Percentiles rank a stretch among this genome's conserved stretches.
These are phyloP conservation scores for Oncopodura yosiiana DNA, from an alignment of 1,140 invertebrate species.

Conservation along the genomic window DNA sequence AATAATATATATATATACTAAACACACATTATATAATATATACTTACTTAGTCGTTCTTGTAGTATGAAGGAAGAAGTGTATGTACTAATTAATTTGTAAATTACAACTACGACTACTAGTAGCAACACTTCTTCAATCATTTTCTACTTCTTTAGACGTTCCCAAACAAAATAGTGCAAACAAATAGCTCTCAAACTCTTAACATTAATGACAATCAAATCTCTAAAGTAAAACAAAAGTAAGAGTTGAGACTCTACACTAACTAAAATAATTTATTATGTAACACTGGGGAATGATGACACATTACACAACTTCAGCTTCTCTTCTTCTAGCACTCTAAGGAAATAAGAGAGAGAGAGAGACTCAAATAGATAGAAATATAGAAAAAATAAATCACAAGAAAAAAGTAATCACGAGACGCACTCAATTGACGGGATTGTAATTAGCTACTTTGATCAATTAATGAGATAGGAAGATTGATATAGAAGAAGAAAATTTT, in stretches of 20 bases:
- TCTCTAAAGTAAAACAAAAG: too few species aligned
- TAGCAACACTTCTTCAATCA: too few species aligned
- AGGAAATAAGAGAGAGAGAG: neutral
- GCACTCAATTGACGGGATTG: neutral
- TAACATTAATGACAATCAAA: too few species aligned
- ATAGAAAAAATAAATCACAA: neutral
- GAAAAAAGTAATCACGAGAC: neutral
- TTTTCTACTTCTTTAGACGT: too few species aligned
- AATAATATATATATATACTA: neutral
- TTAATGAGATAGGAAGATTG: neutral
- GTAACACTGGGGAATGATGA: too few species aligned
- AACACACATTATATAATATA: neutral
- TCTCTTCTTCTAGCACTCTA: neutral
- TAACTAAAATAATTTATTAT: too few species aligned
- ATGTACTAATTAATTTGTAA: too few species aligned
- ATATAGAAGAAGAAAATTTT: neutral
- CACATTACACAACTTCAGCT: too few species aligned
- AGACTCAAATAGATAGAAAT: neutral
- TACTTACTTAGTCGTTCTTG: neutral
- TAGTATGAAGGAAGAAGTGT: neutral
- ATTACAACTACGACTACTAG: too few species aligned
- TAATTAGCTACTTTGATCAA: neutral
- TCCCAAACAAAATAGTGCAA: too few species aligned
- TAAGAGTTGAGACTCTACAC: too few species aligned
- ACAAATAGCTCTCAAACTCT: too few species aligned